phyloP scores from a whole-genome alignment of 2,797 vertebrate species.

The Cossypha polioptera region DNA sequence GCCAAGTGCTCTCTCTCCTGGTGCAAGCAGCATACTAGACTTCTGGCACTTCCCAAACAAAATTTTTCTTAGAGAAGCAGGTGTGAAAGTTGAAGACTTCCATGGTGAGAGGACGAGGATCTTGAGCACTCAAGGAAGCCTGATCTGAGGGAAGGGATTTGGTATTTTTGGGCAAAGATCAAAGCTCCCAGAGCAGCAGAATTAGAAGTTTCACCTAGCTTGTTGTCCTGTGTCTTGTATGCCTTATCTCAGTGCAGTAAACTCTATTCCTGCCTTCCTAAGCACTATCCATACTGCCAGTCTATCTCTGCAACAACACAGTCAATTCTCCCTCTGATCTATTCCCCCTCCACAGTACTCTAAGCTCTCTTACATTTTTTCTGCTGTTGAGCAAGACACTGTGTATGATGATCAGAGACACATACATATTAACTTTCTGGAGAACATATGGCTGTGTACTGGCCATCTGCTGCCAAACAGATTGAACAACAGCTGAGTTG shows the following conservation, averaged over 20 bases:
- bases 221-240: background rate
- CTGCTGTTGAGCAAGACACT: background rate
- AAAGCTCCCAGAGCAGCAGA: background rate
- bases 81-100: slow-evolving; percentile 19
- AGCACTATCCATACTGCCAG: background rate
- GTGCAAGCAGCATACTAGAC: slow-evolving; percentile 22
- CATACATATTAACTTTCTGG: background rate
- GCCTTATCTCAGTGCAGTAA: background rate
- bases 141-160: background rate
- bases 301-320: background rate
- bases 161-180: background rate
- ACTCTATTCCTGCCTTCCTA: background rate
- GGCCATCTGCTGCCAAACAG: slow-evolving; percentile 42
- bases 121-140: background rate
- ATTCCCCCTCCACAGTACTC: background rate
- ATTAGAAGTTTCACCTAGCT: background rate
- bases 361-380: background rate
- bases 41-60: slow-evolving; percentile 39
- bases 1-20: slow-evolving; percentile 45
- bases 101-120: background rate
- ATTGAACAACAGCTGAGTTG: slow-evolving; percentile 55
- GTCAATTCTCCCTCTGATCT: background rate
- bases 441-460: background rate
- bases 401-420: background rate
- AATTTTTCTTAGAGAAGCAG: slow-evolving; percentile 27